A percentile compares a stretch with the other conserved stretches of the same genome.
phyloP scores from a whole-genome alignment of 2,797 vertebrate genomes.

The Enteromius argenteus region DNA sequence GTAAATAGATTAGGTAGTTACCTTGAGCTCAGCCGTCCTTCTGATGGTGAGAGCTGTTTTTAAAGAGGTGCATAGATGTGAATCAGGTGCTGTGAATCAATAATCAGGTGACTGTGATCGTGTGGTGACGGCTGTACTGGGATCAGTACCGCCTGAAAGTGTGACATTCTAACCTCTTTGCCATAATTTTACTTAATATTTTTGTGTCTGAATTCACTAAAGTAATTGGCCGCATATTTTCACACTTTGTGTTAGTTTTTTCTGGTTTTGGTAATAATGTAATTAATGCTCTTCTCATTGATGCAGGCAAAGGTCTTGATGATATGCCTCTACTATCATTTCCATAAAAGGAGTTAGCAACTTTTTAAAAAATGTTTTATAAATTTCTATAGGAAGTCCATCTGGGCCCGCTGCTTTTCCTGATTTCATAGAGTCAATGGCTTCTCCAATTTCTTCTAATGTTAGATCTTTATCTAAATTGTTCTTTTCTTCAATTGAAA shows the following conservation, averaged over 20 bases:
- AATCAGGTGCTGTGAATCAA: no score
- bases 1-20: no score
- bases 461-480: conserved; percentile 7
- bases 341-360: background rate
- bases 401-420: conserved; percentile 15
- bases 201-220: conserved; percentile 3
- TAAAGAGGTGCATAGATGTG: no score
- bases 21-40: no score
- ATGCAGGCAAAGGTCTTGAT: background rate
- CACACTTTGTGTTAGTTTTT: conserved; percentile 37
- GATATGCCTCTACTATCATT: background rate
- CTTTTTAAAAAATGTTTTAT: conserved; percentile 13
- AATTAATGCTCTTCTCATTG: background rate
- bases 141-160: no score
- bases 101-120: no score
- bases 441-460: conserved; percentile 18
- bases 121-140: no score
- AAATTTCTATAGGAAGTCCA: conserved; percentile 27
- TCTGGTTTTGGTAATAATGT: conserved; percentile 24
- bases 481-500: conserved; percentile 4
- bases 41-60: no score
- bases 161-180: no score
- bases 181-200: conserved; percentile 15
- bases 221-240: background rate
- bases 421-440: conserved; percentile 18